phyloP scores from a whole-genome alignment of 2,888 invertebrate species.

The Melinopterus prodromus region DNA sequence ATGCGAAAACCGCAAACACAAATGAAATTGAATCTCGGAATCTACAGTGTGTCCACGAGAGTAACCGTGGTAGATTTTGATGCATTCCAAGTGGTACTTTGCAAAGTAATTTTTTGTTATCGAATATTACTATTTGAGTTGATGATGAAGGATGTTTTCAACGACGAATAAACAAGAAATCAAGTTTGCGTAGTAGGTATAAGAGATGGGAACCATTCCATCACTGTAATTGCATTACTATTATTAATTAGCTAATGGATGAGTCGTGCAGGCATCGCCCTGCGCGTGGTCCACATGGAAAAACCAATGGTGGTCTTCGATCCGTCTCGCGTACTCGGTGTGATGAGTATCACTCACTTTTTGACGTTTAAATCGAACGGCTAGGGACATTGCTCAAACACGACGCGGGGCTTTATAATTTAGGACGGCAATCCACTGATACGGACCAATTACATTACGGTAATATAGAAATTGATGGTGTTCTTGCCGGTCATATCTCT shows the following conservation, averaged over 20 bases:
- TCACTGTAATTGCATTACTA: background rate
- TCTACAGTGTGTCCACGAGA: no score
- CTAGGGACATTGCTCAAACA: background rate
- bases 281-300: background rate
- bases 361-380: background rate
- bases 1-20: background rate
- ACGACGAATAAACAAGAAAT: background rate
- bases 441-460: background rate
- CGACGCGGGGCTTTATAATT: background rate
- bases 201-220: background rate
- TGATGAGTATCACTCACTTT: background rate
- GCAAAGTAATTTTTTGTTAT: no score
- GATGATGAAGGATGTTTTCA: background rate
- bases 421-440: background rate
- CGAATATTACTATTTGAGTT: no score
- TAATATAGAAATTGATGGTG: background rate
- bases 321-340: background rate
- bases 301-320: background rate
- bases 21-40: background rate
- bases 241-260: background rate
- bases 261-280: background rate
- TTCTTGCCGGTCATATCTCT: background rate
- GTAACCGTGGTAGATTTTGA: no score
- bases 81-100: no score
- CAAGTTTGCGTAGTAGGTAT: background rate